Evolutionary conservation across 2,797 vertebrate species (phyloP), one percentile per base, ranked within the genome.

Genomic region (Chiropotes sagulatus): DNA sequence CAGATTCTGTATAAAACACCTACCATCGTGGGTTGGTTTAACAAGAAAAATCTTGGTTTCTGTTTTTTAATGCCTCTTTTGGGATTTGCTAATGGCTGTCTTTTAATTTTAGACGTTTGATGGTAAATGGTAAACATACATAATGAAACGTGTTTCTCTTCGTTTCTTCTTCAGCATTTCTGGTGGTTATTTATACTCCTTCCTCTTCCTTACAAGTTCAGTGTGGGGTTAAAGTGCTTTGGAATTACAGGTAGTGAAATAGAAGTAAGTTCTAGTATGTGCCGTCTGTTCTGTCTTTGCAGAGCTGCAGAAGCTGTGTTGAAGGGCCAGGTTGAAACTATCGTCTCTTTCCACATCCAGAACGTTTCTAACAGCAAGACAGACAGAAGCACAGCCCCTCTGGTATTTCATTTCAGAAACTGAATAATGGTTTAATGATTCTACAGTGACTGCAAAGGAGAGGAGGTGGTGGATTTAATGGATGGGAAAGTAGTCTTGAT

Each of bases 271-370:
- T 30, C 75, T 46, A 58, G 5, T 33, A 2, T 93, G 26, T 54
- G 54, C 15, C 95, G 13, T 94, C 9, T 96, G 39, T 97, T 95
- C 81, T 96, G 92, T 98, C 96, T 98, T 97, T 98, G 97, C 99
- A 99, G 99, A 99, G 99, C 99, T 98, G 99, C 99, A 97, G 99
- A 99, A 99, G 99, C 99, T 92, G 99, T 99, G 97, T 98, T 99
- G 98, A 99, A 99, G 97, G 99, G 99, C 98, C 99, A 99, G 97
- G 99, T 99, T 96, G 99, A 99, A 98, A 99, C 99, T 94, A 99
- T 99, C 0, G 99, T 99, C 98, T 99, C 99, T 98, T 99, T 99
- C 99, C 99, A 99, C 98, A 99, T 99, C 99, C 99, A 99, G 99
- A 99, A 99, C 99, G 99, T 99, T 99, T 99, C 99, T 96, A 99